These are phyloP conservation scores for Xenopus petersii DNA, from an alignment of 2,797 vertebrate genomes.

Conservation along the genomic window DNA sequence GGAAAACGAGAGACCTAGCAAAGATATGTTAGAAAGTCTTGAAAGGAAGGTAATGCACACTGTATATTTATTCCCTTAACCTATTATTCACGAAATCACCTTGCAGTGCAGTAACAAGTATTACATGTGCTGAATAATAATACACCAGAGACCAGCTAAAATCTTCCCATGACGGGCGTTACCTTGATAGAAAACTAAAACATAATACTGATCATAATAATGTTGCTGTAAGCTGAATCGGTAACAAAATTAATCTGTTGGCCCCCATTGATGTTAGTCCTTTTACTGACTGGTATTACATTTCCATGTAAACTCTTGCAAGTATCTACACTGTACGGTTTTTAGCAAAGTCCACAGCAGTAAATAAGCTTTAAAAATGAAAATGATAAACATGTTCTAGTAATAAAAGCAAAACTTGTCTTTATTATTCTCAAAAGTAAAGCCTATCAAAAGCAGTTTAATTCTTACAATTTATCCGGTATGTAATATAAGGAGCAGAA, in stretches of 20 bases:
- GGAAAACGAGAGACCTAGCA: conserved; percentile 78
- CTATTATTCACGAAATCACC: conserved; percentile 39
- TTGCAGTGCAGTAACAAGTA: conserved; percentile 31
- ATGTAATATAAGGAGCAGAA: no score
- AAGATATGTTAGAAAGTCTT: conserved; percentile 73
- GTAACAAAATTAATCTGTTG: conserved; percentile 3
- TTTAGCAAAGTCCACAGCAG: no score
- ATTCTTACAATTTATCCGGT: no score
- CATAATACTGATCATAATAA: conserved; percentile 26
- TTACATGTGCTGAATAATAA: conserved; percentile 27
- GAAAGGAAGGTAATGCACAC: conserved; percentile 78
- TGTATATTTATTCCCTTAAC: conserved; percentile 42
- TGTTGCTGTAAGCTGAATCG: conserved; percentile 17
- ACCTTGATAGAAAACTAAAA: conserved; percentile 37
- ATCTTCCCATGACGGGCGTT: conserved; percentile 27
- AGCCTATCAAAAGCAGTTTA: no score
- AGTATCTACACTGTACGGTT: no score
- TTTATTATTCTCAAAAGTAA: no score
- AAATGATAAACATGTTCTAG: no score
- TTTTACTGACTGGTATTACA: not conserved
- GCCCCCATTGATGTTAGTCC: not conserved
- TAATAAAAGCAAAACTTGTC: no score
- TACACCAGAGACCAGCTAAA: conserved; percentile 28
- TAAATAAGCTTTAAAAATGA: no score
- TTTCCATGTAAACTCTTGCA: not conserved